Evolutionary conservation across 1,140 invertebrate species (phyloP).

Genomic region (Cherax quadricarinatus): DNA sequence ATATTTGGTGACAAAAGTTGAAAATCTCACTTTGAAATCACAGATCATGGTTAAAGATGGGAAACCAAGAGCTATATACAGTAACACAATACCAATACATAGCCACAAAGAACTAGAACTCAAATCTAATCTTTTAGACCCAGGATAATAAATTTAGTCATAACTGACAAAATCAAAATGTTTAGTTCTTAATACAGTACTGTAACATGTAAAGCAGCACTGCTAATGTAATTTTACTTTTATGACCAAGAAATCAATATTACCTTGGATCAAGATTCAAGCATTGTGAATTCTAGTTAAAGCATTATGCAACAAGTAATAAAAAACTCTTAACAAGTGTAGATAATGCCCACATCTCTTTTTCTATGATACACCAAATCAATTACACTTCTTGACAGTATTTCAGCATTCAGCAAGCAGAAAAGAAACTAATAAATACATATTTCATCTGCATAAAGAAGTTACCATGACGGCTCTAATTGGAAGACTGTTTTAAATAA

Average conservation of each 20-base stretch:
- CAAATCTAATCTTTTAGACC: not conserved
- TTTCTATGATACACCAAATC: not conserved
- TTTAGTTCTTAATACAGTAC: too few relatives aligned
- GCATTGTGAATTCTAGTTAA: not conserved
- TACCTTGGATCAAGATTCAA: not conserved
- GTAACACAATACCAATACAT: not conserved
- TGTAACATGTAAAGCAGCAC: not conserved
- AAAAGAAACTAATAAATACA: not conserved
- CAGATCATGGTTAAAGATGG: not conserved
- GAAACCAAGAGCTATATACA: not conserved
- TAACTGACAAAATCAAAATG: not conserved
- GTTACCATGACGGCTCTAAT: not conserved
- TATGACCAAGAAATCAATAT: not conserved
- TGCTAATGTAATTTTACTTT: too few relatives aligned
- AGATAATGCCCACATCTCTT: not conserved
- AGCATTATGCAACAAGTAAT: not conserved
- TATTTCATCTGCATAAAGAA: not conserved
- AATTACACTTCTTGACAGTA: not conserved
- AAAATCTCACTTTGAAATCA: conserved; percentile 7
- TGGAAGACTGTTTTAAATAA: conserved; percentile 19
- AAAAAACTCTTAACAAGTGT: not conserved
- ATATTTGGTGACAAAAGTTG: not conserved
- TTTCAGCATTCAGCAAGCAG: not conserved
- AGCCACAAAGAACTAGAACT: not conserved
- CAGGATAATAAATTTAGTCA: not conserved